phyloP scores from a whole-genome alignment of 2,888 invertebrate genomes.

The Ophonus ardosiacus region DNA sequence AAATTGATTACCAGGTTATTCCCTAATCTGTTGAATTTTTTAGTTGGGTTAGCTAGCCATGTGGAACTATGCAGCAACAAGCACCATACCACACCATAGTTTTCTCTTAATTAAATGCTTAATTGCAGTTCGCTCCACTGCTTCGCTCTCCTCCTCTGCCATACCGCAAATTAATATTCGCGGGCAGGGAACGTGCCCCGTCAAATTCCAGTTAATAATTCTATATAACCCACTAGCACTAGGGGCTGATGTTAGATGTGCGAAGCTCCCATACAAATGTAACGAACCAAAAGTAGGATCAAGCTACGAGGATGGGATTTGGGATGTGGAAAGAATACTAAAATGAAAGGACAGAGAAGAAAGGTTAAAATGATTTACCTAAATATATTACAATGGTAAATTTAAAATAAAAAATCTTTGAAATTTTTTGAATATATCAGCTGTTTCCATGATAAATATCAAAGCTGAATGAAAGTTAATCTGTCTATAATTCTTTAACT shows the following conservation, averaged over 20 bases:
- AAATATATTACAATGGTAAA: too few species aligned
- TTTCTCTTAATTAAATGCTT: conserved; percentile 44
- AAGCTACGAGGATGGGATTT: neutral
- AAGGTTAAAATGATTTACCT: too few species aligned
- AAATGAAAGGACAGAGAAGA: too few species aligned
- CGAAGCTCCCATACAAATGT: neutral
- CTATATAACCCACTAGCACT: neutral
- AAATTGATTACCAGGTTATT: neutral
- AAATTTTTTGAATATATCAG: too few species aligned
- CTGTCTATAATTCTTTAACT: too few species aligned
- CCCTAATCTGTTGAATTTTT: neutral
- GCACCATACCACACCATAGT: neutral
- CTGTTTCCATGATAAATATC: too few species aligned
- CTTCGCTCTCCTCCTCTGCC: neutral
- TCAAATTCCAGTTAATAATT: conserved; percentile 52
- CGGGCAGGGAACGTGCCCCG: conserved; percentile 3
- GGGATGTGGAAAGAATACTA: neutral
- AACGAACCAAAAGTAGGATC: neutral
- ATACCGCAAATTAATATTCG: conserved; percentile 48
- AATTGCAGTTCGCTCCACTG: conserved; percentile 2
- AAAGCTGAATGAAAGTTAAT: too few species aligned
- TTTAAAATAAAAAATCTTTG: too few species aligned
- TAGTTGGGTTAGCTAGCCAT: neutral
- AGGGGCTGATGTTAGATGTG: neutral
- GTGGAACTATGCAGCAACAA: conserved; percentile 6